Evolutionary conservation across 2,888 invertebrate genomes (phyloP).

Genomic region (Tetranychus piercei): DNA sequence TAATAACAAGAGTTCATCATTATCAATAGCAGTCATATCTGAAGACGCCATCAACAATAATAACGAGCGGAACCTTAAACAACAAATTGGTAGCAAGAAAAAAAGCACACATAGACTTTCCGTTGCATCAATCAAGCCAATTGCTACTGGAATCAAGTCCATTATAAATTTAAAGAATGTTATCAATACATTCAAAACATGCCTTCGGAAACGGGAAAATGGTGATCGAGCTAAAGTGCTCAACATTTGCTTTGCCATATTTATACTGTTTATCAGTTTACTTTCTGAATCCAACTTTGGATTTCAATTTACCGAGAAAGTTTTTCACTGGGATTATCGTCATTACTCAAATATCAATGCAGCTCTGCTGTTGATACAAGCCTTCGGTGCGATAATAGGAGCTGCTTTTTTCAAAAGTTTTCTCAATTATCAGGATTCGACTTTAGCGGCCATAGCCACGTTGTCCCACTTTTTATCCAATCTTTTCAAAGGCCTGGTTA

Average conservation of each 20-base stretch:
- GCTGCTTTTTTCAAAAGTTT: not conserved
- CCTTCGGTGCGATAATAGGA: not conserved
- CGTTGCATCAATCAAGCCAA: not conserved
- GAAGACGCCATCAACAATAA: not conserved
- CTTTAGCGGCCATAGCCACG: not conserved
- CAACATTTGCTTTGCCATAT: not conserved
- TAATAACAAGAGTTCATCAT: not conserved
- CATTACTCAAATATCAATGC: not conserved
- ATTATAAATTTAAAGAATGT: not conserved
- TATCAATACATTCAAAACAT: not conserved
- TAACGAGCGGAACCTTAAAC: not conserved
- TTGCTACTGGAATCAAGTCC: not conserved
- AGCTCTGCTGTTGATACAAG: not conserved
- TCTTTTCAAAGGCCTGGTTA: not conserved
- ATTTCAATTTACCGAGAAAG: not conserved
- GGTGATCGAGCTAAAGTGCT: not conserved
- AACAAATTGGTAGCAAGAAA: not conserved
- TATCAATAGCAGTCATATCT: not conserved
- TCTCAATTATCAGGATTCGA: not conserved
- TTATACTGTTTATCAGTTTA: not conserved
- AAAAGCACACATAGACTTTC: not conserved
- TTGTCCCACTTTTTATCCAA: not conserved
- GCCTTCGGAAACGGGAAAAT: not conserved
- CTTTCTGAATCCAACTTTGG: not conserved
- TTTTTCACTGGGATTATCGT: not conserved